These are phyloP conservation scores for Heliangelus exortis DNA, from an alignment of 2,797 vertebrate species.

Conservation along the genomic window DNA sequence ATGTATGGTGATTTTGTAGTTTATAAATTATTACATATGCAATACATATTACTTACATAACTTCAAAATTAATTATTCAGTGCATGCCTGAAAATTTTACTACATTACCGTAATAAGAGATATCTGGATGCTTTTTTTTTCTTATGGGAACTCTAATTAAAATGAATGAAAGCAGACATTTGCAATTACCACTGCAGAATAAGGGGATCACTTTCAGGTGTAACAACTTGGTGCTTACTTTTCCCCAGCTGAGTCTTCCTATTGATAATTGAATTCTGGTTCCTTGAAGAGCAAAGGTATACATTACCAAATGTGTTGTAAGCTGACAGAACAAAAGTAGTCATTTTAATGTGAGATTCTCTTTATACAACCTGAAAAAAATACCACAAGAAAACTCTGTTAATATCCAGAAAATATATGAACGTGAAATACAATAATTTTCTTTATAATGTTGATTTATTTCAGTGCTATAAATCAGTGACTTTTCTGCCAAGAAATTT, in stretches of 20 bases:
- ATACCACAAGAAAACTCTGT: not conserved
- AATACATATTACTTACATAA: too few species aligned
- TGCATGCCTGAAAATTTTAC: not conserved
- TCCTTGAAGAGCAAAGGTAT: constrained; percentile 34
- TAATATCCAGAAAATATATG: not conserved
- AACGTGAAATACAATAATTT: not conserved
- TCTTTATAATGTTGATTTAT: not conserved
- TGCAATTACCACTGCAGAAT: not conserved
- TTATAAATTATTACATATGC: not conserved
- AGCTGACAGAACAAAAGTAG: not conserved
- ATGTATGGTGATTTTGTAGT: not conserved
- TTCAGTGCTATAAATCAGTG: not conserved
- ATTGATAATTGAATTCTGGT: not conserved
- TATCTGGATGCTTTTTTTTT: not conserved
- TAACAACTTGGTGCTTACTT: not conserved
- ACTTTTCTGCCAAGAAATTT: not conserved
- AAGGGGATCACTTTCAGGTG: not conserved
- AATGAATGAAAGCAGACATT: constrained; percentile 29
- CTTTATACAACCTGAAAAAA: not conserved
- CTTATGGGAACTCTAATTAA: constrained; percentile 3
- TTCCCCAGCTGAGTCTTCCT: not conserved
- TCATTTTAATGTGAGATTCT: not conserved
- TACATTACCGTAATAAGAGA: not conserved
- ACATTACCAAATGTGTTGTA: not conserved
- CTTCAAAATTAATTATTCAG: not conserved